Conservation (phyloP, 2,888 invertebrate genomes). For the Anthophora plumipes region DNA sequence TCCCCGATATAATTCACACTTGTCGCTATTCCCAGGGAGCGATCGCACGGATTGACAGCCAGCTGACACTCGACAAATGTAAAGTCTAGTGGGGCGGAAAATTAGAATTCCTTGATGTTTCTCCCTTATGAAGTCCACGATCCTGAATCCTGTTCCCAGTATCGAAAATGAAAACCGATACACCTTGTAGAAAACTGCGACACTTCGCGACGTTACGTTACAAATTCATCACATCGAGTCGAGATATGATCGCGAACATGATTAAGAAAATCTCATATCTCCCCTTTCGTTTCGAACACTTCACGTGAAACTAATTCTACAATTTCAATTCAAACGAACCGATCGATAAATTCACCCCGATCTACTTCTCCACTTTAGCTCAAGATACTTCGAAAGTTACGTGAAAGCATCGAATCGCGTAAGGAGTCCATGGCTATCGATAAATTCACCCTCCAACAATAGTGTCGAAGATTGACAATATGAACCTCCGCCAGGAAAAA, state of each 20-base stretch:
- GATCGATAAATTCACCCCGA: too few species aligned
- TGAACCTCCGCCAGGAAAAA: background rate
- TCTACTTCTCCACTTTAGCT: too few species aligned
- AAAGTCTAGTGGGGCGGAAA: conserved; percentile 51
- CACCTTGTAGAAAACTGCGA: background rate
- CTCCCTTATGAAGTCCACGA: background rate
- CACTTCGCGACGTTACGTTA: background rate
- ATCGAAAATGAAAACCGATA: background rate
- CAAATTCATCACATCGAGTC: background rate
- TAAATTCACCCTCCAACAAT: too few species aligned
- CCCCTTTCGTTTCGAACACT: too few species aligned
- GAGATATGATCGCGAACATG: too few species aligned
- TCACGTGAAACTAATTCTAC: too few species aligned
- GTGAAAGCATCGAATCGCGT: too few species aligned
- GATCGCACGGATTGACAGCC: conserved; percentile 48
- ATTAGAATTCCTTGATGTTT: conserved; percentile 56
- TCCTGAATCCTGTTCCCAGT: background rate
- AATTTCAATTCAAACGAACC: too few species aligned
- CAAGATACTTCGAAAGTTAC: too few species aligned
- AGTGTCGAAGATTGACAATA: background rate
- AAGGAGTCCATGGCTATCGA: too few species aligned
- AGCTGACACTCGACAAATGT: conserved; percentile 55
- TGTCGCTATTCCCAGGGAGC: conserved; percentile 32
- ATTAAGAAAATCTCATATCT: too few species aligned
- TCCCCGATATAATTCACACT: conserved; percentile 35